Evolutionary conservation across 64 coral and sea anemone species (phyloP).

Genomic region (Hydrozoanthus tunicans): DNA sequence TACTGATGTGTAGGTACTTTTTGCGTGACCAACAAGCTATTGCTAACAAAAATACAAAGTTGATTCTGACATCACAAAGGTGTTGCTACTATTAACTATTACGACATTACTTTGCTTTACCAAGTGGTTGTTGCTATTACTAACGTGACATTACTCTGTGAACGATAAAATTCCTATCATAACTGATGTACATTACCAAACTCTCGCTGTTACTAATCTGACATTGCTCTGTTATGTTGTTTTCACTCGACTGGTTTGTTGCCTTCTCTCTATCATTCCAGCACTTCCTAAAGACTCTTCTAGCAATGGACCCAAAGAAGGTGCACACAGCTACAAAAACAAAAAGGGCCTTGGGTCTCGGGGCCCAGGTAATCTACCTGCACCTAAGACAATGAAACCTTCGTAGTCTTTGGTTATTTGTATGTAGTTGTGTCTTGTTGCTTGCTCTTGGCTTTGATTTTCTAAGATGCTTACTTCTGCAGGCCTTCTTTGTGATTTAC

Average conservation of each 20-base stretch:
- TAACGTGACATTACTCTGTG: no score
- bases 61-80: no score
- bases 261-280: slow-evolving; percentile 37
- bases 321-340: slow-evolving; percentile 10
- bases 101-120: no score
- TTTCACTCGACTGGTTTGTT: slow-evolving; percentile 9
- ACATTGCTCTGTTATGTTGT: no score
- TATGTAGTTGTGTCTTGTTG: not conserved
- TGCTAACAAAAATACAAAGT: no score
- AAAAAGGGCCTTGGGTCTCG: slow-evolving; percentile 30
- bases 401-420: not conserved
- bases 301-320: slow-evolving; percentile 27
- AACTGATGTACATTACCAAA: no score
- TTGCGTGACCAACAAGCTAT: no score
- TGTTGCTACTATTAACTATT: no score
- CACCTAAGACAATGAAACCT: not conserved
- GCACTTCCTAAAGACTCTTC: not conserved
- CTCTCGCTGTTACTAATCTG: not conserved
- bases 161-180: no score
- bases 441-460: not conserved
- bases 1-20: no score
- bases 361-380: slow-evolving; percentile 38
- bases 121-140: no score
- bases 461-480: not conserved
- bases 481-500: not conserved